Percentiles rank a stretch among this genome's conserved stretches.
Conservation (phyloP, 2,113 vertebrate genomes). For the Trogon surrucura region DNA sequence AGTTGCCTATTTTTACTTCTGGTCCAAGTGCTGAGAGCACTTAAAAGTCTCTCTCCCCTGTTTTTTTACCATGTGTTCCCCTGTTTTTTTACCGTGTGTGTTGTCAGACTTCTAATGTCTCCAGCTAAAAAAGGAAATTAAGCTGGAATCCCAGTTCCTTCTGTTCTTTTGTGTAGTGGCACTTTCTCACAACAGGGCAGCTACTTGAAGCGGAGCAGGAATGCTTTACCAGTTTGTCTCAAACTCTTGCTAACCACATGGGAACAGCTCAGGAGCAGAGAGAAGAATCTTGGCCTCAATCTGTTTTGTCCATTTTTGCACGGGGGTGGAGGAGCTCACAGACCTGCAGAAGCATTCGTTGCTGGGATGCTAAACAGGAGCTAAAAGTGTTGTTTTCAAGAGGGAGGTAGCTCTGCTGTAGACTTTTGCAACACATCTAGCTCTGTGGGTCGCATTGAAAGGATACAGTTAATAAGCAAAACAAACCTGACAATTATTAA, state of each 20-base stretch:
- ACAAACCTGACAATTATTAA: not conserved
- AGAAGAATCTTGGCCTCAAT: not conserved
- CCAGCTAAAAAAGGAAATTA: constrained; percentile 14
- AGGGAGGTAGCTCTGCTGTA: not conserved
- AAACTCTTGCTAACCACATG: constrained; percentile 9
- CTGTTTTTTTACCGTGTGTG: not conserved
- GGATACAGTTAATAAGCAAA: not conserved
- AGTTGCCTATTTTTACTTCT: not conserved
- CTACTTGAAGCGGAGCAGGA: not conserved
- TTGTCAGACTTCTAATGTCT: constrained; percentile 22
- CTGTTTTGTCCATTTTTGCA: not conserved
- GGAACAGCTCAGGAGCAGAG: not conserved
- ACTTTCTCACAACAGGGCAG: constrained; percentile 36
- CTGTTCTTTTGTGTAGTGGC: constrained; percentile 8
- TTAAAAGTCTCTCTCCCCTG: not conserved
- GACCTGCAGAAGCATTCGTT: not conserved
- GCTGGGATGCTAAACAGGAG: not conserved
- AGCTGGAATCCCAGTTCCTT: not conserved
- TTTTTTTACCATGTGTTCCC: no score
- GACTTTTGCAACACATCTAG: not conserved
- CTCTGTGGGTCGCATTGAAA: not conserved
- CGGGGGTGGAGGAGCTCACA: not conserved
- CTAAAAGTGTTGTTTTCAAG: not conserved
- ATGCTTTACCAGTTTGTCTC: constrained; percentile 32
- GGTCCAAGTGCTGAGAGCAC: not conserved